These are phyloP conservation scores for Ips nitidus DNA, from an alignment of 1,140 invertebrate species.

Conservation along the genomic window DNA sequence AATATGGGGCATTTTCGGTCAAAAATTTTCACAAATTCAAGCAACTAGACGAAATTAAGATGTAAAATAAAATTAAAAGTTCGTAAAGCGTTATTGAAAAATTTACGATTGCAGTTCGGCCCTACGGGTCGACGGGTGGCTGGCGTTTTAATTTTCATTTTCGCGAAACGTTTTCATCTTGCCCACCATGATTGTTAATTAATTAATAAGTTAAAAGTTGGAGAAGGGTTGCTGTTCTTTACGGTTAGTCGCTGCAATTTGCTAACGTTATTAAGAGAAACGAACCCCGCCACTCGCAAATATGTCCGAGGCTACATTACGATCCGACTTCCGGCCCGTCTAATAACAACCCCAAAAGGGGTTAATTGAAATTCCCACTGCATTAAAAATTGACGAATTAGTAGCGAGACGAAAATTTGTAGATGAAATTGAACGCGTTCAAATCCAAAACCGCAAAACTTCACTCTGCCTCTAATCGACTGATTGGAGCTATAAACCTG, in stretches of 20 bases:
- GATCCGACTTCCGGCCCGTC: constrained; percentile 31
- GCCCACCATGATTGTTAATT: constrained; percentile 52
- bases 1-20: neutral
- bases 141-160: constrained; percentile 50
- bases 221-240: constrained; percentile 47
- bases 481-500: constrained; percentile 29
- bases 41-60: too few relatives aligned
- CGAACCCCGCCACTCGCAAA: constrained; percentile 46
- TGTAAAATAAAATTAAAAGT: too few relatives aligned
- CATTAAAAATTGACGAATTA: too few relatives aligned
- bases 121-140: neutral
- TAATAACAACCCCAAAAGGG: neutral
- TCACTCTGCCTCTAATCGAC: constrained; percentile 19
- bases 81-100: constrained; percentile 18
- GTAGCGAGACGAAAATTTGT: too few relatives aligned
- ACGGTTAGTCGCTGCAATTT: constrained; percentile 50
- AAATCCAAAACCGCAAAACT: neutral
- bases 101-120: constrained; percentile 40
- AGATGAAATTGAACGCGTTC: too few relatives aligned
- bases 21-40: neutral
- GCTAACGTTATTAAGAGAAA: constrained; percentile 52
- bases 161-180: constrained; percentile 46
- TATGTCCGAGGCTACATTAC: constrained; percentile 50
- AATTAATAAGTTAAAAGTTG: constrained; percentile 51
- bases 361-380: constrained; percentile 1